Evolutionary conservation across 2,888 invertebrate species (phyloP).

Genomic region (Tenthredo scrophulariae): DNA sequence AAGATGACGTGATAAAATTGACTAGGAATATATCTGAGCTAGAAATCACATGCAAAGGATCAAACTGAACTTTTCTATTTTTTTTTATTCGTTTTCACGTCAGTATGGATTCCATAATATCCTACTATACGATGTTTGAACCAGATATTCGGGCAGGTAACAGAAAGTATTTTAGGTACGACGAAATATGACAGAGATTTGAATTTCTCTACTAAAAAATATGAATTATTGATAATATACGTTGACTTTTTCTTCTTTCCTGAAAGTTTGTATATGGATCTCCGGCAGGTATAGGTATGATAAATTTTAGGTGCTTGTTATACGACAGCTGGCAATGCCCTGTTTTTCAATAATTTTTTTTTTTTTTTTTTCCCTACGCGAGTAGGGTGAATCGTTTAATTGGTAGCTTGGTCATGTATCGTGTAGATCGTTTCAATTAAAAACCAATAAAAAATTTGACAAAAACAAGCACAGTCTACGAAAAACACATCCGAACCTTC

Average conservation of each 20-base stretch:
- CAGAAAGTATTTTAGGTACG: background rate
- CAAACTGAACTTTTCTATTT: background rate
- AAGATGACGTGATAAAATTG: slow-evolving; percentile 25
- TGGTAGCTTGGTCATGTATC: slow-evolving; percentile 19
- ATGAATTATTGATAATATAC: background rate
- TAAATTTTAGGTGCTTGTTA: background rate
- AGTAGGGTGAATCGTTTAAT: slow-evolving; percentile 25
- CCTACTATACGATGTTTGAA: background rate
- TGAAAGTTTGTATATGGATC: background rate
- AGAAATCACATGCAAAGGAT: slow-evolving; percentile 11
- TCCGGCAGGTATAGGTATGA: background rate
- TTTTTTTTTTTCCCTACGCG: too few relatives aligned
- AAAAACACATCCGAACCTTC: slow-evolving; percentile 7
- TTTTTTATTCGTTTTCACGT: background rate
- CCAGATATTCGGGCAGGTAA: background rate
- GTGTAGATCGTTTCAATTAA: slow-evolving; percentile 25
- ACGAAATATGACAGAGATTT: background rate
- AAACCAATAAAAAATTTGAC: background rate
- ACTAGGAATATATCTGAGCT: slow-evolving; percentile 20
- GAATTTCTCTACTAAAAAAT: background rate
- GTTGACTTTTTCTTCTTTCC: background rate
- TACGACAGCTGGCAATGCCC: background rate
- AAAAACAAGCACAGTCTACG: background rate
- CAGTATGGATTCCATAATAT: background rate
- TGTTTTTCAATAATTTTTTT: slow-evolving; percentile 13